These are phyloP conservation scores for Steromphala cineraria DNA, from an alignment of 2,888 invertebrate genomes.

Conservation along the genomic window DNA sequence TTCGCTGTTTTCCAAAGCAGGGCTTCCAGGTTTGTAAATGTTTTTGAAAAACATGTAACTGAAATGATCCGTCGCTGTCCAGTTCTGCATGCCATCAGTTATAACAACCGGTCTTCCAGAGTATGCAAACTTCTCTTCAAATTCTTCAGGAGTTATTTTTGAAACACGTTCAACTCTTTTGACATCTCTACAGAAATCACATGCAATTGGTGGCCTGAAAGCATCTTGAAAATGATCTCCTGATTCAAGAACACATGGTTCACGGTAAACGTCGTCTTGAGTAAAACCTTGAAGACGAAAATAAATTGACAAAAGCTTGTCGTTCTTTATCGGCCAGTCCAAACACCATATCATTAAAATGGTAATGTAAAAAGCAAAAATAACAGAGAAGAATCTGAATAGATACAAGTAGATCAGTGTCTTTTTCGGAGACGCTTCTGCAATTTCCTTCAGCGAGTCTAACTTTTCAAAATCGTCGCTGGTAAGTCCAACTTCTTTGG, in stretches of 20 bases:
- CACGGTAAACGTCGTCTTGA: conserved; percentile 34
- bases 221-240: conserved; percentile 60
- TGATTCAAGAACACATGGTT: conserved; percentile 58
- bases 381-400: conserved; percentile 14
- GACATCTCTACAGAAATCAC: conserved; percentile 85
- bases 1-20: conserved; percentile 64
- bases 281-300: conserved; percentile 45
- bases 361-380: background rate
- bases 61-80: conserved; percentile 88
- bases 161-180: conserved; percentile 81
- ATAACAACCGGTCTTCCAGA: conserved; percentile 88
- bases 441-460: conserved; percentile 45
- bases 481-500: conserved; percentile 50
- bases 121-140: conserved; percentile 86
- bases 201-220: conserved; percentile 88
- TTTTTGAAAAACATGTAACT: conserved; percentile 88
- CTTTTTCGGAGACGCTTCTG: background rate
- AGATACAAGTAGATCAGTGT: background rate
- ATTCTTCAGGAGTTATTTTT: conserved; percentile 82
- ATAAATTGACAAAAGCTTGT: conserved; percentile 44
- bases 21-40: conserved; percentile 79
- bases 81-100: conserved; percentile 86
- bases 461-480: conserved; percentile 49
- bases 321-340: conserved; percentile 56
- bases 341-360: conserved; percentile 39